Conservation (phyloP, 2,797 vertebrate species). For the Phyllotis vaccarum region DNA sequence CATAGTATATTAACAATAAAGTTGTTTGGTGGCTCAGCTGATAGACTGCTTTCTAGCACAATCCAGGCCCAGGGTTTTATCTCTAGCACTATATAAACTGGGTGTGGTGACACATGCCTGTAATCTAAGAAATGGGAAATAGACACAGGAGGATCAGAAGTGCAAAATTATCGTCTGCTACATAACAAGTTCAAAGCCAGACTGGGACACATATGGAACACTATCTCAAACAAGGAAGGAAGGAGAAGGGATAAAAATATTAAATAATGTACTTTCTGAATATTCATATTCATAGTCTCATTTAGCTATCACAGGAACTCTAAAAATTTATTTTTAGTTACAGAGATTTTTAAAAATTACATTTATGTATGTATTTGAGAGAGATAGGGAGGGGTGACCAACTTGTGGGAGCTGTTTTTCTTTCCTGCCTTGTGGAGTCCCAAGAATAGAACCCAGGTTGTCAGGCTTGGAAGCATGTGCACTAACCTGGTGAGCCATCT, state of each 20-base stretch:
- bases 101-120: not conserved
- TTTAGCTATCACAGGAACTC: slow-evolving; percentile 24
- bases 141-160: not conserved
- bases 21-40: not conserved
- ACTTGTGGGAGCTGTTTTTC: too few relatives aligned
- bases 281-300: not conserved
- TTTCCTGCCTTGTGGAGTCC: too few relatives aligned
- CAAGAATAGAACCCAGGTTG: not conserved
- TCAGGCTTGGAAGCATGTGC: not conserved
- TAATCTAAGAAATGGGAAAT: not conserved
- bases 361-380: not conserved
- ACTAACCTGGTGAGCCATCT: not conserved
- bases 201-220: not conserved
- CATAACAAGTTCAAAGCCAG: not conserved
- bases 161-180: not conserved
- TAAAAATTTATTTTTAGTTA: slow-evolving; percentile 33
- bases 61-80: not conserved
- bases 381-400: too few relatives aligned
- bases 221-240: not conserved
- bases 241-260: not conserved
- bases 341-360: not conserved
- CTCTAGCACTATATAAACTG: not conserved
- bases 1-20: not conserved
- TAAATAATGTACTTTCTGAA: not conserved
- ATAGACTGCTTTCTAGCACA: not conserved